A percentile compares a stretch with the other conserved stretches of the same genome.
Conservation (phyloP, 2,113 vertebrate genomes). For the Brachyistius frenatus region DNA sequence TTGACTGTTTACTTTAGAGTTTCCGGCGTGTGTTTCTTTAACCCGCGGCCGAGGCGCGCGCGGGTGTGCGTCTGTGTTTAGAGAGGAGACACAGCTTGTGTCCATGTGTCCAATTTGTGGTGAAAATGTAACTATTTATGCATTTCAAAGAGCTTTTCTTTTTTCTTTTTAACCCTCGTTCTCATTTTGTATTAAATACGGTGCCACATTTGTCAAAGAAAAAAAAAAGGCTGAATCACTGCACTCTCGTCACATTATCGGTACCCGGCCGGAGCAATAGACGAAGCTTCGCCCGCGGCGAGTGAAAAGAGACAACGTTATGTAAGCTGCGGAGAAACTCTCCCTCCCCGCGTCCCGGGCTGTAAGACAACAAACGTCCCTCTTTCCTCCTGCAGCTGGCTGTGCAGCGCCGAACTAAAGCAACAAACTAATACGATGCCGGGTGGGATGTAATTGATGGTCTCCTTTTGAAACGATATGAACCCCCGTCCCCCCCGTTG, state of each 20-base stretch:
- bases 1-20: not conserved
- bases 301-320: constrained; percentile 45
- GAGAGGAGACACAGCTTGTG: constrained; percentile 8
- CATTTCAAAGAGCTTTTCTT: not conserved
- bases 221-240: not conserved
- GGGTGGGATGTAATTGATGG: constrained; percentile 51
- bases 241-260: constrained; percentile 38
- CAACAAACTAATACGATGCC: constrained; percentile 40
- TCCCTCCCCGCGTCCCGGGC: constrained; percentile 40
- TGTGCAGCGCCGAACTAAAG: constrained; percentile 38
- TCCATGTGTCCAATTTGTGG: not conserved
- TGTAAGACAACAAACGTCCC: constrained; percentile 58
- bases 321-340: constrained; percentile 43
- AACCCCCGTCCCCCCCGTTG: constrained; percentile 2
- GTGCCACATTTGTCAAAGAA: not conserved
- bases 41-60: not conserved
- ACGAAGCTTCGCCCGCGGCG: constrained; percentile 7
- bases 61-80: not conserved
- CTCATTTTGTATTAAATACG: not conserved
- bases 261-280: constrained; percentile 8
- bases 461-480: constrained; percentile 37
- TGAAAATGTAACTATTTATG: constrained; percentile 6
- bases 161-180: not conserved
- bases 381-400: constrained; percentile 27
- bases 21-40: constrained; percentile 37